Evolutionary conservation across 2,113 vertebrate genomes (phyloP), one percentile per base, ranked within the genome.

Genomic region (Emydura subglobosa): DNA sequence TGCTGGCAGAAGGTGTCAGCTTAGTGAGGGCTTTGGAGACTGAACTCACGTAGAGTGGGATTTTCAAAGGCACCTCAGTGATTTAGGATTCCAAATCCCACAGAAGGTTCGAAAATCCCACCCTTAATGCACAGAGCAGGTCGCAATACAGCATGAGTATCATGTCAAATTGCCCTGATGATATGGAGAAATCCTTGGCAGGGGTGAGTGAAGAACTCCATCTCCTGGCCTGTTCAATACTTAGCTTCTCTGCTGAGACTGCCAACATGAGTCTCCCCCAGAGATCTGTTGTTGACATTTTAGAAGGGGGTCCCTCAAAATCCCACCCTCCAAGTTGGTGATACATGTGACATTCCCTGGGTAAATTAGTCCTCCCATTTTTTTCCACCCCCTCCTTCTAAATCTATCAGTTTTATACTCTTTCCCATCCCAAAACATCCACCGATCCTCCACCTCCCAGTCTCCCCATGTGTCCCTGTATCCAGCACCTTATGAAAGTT

Each of bases 351-450:
- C 34, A 42, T 74, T 95, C 17, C 44, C 79, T 82, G 72, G 19
- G 27, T 42, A 80, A 65, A 90, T 74, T 81, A 87, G 8, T 11
- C 27, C 5, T 86, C 39, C 2, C 1, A 3, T 65, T 82, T 54
- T 89, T 51, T 83, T 87, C 3, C 3, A 21, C 31, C 8, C 25
- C 39, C 17, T 39, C 1, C 68, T 86, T 13, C 29, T 13, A 76
- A 82, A 59, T 82, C 6, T 9, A 24, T 82, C 6, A 5, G 10
- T 51, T 61, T 39, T 72, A 59, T 44, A 10, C 74, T 90, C 1
- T 89, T 95, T 93, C 16, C n/a, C 7, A n/a, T 25, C 83, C 90
- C 21, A 78, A 72, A 82, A 82, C 50, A 44, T 31, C 34, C 68
- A 53, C 11, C 83, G 51, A 57, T 53, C 42, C n/a, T 65, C 13